These are phyloP conservation scores for Colletes collaris DNA, from an alignment of 2,888 invertebrate species.

Conservation along the genomic window DNA sequence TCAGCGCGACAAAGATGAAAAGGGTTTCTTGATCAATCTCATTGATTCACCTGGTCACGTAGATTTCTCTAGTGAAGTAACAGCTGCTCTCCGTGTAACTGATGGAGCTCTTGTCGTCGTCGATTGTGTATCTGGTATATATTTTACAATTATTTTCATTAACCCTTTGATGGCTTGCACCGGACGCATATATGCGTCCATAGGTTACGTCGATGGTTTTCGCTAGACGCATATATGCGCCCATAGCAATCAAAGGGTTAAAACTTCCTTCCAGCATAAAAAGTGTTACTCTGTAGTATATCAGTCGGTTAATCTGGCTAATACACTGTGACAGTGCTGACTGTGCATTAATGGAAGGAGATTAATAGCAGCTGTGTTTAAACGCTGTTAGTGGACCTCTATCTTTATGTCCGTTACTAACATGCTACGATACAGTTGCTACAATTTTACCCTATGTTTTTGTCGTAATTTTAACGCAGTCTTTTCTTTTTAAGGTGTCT, in stretches of 20 bases:
- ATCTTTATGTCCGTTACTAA: conserved; percentile 90
- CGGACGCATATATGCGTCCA: no score
- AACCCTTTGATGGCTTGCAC: not conserved
- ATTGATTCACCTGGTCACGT: conserved; percentile 99
- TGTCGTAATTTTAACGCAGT: conserved; percentile 20
- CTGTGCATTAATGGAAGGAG: conserved; percentile 88
- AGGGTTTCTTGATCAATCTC: conserved; percentile 99
- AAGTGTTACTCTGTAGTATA: conserved; percentile 79
- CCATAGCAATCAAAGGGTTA: no score
- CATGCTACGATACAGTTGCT: conserved; percentile 85
- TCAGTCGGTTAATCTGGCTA: conserved; percentile 64
- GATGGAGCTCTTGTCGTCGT: conserved; percentile 99
- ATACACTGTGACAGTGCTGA: conserved; percentile 84
- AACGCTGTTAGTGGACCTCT: conserved; percentile 91
- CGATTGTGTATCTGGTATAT: conserved; percentile 98
- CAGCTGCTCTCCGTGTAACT: conserved; percentile 99
- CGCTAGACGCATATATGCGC: no score
- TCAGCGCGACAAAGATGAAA: conserved; percentile 94
- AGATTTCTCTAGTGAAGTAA: conserved; percentile 99
- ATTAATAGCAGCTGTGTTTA: conserved; percentile 84
- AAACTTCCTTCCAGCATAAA: conserved; percentile 78
- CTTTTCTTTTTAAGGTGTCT: conserved; percentile 90
- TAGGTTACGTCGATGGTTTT: no score
- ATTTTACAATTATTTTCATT: conserved; percentile 11
- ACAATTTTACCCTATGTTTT: conserved; percentile 79